Conservation (phyloP, 2,888 invertebrate genomes). For the Mythimna loreyi region DNA sequence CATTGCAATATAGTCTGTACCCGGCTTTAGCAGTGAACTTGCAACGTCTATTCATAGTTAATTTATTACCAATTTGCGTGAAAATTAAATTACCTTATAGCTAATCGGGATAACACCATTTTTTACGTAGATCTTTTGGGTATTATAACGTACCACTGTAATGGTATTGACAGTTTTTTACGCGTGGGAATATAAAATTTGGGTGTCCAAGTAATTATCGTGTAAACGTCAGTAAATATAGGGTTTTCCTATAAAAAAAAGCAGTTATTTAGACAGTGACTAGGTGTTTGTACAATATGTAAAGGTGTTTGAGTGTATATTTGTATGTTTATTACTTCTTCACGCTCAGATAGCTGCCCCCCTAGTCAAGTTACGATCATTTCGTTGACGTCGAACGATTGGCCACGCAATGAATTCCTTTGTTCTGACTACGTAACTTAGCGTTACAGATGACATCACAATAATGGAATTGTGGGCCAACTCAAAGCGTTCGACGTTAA, state of each 20-base stretch:
- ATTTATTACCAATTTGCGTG: constrained; percentile 54
- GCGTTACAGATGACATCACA: no score
- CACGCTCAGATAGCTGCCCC: no score
- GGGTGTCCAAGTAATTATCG: constrained; percentile 23
- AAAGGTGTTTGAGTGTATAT: background rate
- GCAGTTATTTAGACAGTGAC: background rate
- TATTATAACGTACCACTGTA: background rate
- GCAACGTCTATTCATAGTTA: constrained; percentile 70
- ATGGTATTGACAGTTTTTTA: constrained; percentile 24
- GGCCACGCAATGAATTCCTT: no score
- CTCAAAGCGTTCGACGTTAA: no score
- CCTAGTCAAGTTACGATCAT: no score
- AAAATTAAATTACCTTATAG: constrained; percentile 36
- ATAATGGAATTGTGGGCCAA: no score
- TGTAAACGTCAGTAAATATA: constrained; percentile 12
- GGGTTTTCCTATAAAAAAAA: constrained; percentile 38
- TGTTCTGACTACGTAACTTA: no score
- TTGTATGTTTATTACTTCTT: no score
- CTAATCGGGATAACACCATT: constrained; percentile 18
- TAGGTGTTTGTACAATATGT: background rate
- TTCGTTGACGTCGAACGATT: no score
- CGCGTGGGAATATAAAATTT: constrained; percentile 4
- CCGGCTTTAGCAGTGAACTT: constrained; percentile 68
- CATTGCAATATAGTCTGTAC: no score
- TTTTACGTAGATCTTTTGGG: background rate